Base-by-base conservation (phyloP, 2,888 invertebrate species). In the Dromius quadrimaculatus region DNA sequence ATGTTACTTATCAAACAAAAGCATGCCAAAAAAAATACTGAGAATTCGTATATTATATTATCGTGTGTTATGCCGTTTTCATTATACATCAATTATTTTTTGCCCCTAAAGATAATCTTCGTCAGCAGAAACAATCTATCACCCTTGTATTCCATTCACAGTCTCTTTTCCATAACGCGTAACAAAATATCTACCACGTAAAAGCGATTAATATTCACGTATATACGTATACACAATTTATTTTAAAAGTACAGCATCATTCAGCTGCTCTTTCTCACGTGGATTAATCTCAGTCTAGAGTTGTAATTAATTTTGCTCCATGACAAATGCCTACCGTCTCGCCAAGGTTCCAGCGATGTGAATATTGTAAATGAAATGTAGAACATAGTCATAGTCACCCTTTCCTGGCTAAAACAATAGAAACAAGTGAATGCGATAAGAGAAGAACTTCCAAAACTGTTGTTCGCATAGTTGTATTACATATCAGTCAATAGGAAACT, bases 231-330 rank as follows among this genome's bases (percentile, higher is more conserved):
- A 32, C 8, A 59, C 68, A 68, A 68, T 68, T 68, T 68, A 57
- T 68, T 68, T 43, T 32, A 68, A 41, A 68, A 57, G 59, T 68
- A 59, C 59, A 68, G 45, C 68, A 68, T 59, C 59, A 68, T 68
- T 68, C 68, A 68, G 68, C 59, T 68, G 65, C 54, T 38, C 32
- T 68, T 43, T 59, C 59, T 59, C 59, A 59, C 68, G 59, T 57
- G 68, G 59, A 68, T 68, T 68, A 68, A 68, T 68, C 68, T 68
- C 68, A 28, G 59, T 59, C 68, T 43, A 45, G 59, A 43, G 22
- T 34, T 43, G 59, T 68, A 68, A 68, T 68, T 68, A 68, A 68
- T 68, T 68, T 68, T 22, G 23, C 28, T 19, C 45, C 43, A 59
- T 59, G 68, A 43, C 68, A 43, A 43, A 59, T 43, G 57, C 59